These are phyloP conservation scores for Aporrectodea caliginosa DNA, from an alignment of 1,140 invertebrate species.

Conservation along the genomic window DNA sequence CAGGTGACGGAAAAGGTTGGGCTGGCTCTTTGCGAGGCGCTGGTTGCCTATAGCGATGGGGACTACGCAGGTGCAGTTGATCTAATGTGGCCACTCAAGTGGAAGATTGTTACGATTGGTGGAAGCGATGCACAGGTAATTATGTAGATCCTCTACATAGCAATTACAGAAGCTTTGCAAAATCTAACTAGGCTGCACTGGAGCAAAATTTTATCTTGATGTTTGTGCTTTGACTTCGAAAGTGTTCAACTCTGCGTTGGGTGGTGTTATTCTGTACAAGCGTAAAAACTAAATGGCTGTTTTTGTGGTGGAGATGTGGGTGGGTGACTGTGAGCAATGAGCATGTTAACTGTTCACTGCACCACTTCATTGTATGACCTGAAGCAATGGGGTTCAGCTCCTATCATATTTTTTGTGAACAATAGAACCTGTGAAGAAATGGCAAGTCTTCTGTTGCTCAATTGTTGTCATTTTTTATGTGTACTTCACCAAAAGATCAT, in stretches of 20 bases:
- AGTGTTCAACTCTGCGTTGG: no score
- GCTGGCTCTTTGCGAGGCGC: slow-evolving; percentile 48
- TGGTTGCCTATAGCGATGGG: slow-evolving; percentile 50
- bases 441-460: no score
- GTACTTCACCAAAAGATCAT: not conserved
- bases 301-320: no score
- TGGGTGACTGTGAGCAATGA: no score
- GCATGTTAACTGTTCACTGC: no score
- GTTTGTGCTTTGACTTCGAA: no score
- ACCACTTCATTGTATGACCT: not conserved
- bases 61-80: slow-evolving; percentile 52
- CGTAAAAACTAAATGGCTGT: no score
- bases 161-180: not conserved
- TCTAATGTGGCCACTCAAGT: slow-evolving; percentile 54
- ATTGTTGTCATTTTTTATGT: not conserved
- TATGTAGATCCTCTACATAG: not conserved
- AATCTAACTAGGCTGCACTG: not conserved
- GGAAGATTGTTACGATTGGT: slow-evolving; percentile 56
- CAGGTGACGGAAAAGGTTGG: slow-evolving; percentile 41
- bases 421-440: no score
- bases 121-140: slow-evolving; percentile 60
- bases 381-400: no score
- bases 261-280: no score
- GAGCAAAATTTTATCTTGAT: no score
- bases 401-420: no score